Base-by-base conservation (phyloP, 2,888 invertebrate genomes). In the Drosophila mimetica region DNA sequence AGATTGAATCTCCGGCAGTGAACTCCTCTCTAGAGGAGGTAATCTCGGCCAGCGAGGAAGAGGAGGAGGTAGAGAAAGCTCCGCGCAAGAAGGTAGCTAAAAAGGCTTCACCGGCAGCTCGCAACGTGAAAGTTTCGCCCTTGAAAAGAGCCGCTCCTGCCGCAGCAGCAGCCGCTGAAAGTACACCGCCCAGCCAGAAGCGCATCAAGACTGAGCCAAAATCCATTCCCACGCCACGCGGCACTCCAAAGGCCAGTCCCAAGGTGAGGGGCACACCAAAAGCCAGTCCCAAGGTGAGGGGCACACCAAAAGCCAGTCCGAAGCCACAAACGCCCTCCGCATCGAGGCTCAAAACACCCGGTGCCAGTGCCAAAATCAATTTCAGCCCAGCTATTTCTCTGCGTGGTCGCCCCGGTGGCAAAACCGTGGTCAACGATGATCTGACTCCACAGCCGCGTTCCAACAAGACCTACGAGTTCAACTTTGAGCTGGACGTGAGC, bases 401-500 rank as follows among this genome's bases (percentile, higher is more conserved):
- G 9, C 77, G 83, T 4, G 74, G 85, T 0, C 84, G 82, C n/a
- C 75, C 28, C 1, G 59, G 77, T n/a, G 91, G 91, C 2, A 91
- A 88, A 63, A 91, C 91, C 0, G 84, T 90, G 13, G 80, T 92
- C 16, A 92, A 92, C 69, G 90, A 92, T 58, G 86, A 88, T 36
- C 64, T 91, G 5, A 90, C 91, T 0, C 91, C 91, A 0, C 91
- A 90, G 57, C 79, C 88, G 8, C 89, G 88, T 25, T 82, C 89
- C 13, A 86, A 84, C 2, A 92, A 92, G 77, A 91, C 90, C 0
- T 91, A 91, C 60, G 90, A 92, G 67, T 89, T 92, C 18, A 91
- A 92, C 78, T 90, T 92, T 52, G 91, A 92, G 61, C 66, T 92
- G 32, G 91, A 92, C 74, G 91, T 92, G 5, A 92, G 92, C 66